A percentile compares a stretch with the other conserved stretches of the same genome.
Conservation (phyloP, 2,888 invertebrate genomes). For the Ophion slaviceki region DNA sequence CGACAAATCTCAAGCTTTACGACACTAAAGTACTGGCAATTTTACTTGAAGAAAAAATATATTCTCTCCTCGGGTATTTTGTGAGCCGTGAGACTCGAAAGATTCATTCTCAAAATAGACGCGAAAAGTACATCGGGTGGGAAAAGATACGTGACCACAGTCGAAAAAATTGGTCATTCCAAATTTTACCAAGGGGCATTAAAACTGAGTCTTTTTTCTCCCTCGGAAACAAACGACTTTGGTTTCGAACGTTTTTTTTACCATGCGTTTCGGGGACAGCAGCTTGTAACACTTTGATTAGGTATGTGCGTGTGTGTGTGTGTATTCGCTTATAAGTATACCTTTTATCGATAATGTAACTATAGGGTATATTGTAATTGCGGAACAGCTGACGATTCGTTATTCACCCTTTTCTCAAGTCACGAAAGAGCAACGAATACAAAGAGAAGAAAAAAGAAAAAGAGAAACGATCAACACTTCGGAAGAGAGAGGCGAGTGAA, state of each 20-base stretch:
- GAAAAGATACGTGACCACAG: too few species aligned
- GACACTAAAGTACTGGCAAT: too few species aligned
- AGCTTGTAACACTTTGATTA: not conserved
- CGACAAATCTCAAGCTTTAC: too few species aligned
- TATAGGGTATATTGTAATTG: slow-evolving; percentile 58
- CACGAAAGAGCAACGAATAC: not conserved
- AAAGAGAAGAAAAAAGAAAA: not conserved
- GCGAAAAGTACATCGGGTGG: too few species aligned
- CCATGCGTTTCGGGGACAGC: not conserved
- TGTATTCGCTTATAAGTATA: slow-evolving; percentile 63
- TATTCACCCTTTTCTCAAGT: slow-evolving; percentile 50
- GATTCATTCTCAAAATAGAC: too few species aligned
- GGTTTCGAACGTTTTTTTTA: not conserved
- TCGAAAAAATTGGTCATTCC: too few species aligned
- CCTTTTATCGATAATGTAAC: slow-evolving; percentile 59
- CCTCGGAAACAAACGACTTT: not conserved
- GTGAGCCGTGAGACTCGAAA: too few species aligned
- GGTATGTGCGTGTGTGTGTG: slow-evolving; percentile 8
- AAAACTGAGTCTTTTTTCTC: not conserved
- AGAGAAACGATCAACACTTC: not conserved
- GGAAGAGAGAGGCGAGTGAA: not conserved
- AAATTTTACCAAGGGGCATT: not conserved
- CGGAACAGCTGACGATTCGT: slow-evolving; percentile 50
- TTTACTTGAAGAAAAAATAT: too few species aligned
- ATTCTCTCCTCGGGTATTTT: too few species aligned